phyloP scores from a whole-genome alignment of 2,888 invertebrate genomes.

The Orthosia gracilis region DNA sequence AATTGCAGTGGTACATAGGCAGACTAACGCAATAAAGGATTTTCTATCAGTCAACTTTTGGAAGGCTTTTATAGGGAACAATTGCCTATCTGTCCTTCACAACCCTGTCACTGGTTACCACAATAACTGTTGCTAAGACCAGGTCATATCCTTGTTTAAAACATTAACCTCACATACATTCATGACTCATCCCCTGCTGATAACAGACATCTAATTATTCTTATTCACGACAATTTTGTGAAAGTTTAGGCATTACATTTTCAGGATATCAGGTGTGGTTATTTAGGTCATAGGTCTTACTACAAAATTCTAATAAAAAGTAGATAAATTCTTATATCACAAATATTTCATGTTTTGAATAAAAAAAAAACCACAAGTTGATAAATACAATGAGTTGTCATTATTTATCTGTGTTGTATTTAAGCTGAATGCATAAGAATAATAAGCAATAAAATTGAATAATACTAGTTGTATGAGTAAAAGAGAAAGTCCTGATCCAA shows the following conservation, averaged over 20 bases:
- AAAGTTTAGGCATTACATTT: not conserved
- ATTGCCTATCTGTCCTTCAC: not conserved
- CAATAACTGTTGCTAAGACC: too few relatives aligned
- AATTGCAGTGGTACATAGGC: too few relatives aligned
- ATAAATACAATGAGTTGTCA: constrained; percentile 3
- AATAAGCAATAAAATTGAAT: constrained; percentile 1
- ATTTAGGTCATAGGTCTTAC: not conserved
- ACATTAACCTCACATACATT: constrained; percentile 55
- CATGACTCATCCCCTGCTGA: constrained; percentile 19
- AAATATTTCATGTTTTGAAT: constrained; percentile 1
- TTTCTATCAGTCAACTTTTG: too few relatives aligned
- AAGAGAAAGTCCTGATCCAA: constrained; percentile 68
- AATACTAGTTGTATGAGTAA: constrained; percentile 28
- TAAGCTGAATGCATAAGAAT: not conserved
- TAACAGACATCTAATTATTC: constrained; percentile 6
- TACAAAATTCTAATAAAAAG: not conserved
- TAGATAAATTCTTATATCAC: not conserved
- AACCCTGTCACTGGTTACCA: not conserved
- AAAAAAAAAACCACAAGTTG: not conserved
- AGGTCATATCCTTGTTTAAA: not conserved
- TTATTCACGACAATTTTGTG: not conserved
- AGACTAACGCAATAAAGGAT: too few relatives aligned
- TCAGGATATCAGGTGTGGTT: constrained; percentile 1
- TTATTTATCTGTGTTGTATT: constrained; percentile 18
- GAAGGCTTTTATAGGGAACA: not conserved